These are phyloP conservation scores for Nettapus auritus DNA, from an alignment of 2,113 vertebrate species.

Conservation along the genomic window DNA sequence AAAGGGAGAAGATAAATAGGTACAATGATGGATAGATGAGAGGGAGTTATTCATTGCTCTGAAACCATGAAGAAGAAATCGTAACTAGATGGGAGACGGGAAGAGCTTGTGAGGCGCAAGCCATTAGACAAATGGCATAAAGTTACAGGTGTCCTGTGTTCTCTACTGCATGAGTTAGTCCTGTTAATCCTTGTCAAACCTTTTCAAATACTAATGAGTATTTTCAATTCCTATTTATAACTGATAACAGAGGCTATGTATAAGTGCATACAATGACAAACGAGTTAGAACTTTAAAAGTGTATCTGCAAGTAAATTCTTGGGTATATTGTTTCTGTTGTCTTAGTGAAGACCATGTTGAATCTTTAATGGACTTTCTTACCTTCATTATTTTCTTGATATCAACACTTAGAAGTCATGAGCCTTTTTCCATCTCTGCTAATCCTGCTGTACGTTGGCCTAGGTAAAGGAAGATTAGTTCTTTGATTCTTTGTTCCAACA, in stretches of 20 bases:
- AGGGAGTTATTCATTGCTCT: background rate
- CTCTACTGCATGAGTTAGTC: background rate
- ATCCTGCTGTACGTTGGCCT: background rate
- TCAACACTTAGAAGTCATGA: background rate
- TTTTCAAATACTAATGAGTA: background rate
- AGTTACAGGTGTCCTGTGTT: background rate
- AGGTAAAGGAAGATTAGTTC: background rate
- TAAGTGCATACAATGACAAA: background rate
- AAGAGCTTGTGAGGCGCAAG: background rate
- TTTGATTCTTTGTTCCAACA: background rate
- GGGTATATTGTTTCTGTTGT: rapidly evolving
- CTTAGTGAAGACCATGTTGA: background rate
- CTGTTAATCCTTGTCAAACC: background rate
- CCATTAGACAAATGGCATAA: background rate
- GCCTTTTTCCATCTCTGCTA: background rate
- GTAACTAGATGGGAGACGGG: background rate
- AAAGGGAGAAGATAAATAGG: background rate
- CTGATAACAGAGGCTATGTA: background rate
- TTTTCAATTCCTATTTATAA: background rate
- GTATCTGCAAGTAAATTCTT: background rate
- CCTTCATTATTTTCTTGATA: background rate
- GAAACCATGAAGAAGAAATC: background rate
- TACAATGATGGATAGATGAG: background rate
- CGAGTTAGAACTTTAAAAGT: background rate
- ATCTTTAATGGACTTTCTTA: background rate